A percentile compares a stretch with the other conserved stretches of the same genome.
These are phyloP conservation scores for Lithophane semibrunnea DNA, from an alignment of 2,888 invertebrate genomes.

Conservation along the genomic window DNA sequence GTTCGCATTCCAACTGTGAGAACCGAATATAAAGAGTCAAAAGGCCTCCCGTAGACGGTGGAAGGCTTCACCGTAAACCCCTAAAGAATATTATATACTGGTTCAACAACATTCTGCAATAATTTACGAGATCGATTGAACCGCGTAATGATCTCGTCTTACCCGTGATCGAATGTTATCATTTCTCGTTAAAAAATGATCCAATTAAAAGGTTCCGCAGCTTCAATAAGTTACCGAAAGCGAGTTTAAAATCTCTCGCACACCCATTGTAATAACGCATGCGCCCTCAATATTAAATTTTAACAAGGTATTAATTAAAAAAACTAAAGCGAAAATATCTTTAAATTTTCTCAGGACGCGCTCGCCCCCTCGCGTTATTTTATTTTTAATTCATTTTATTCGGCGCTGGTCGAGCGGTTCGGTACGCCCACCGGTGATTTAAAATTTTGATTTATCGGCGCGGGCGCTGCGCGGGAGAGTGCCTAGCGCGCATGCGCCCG, in stretches of 20 bases:
- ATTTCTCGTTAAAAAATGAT: conserved; percentile 89
- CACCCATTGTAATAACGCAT: conserved; percentile 90
- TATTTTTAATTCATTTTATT: conserved; percentile 91
- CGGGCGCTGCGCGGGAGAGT: conserved; percentile 80
- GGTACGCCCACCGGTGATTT: conserved; percentile 90
- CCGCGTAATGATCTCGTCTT: conserved; percentile 78
- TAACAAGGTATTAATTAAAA: conserved; percentile 91
- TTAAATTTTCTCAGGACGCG: conserved; percentile 89
- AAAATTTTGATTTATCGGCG: conserved; percentile 90
- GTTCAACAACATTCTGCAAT: conserved; percentile 56
- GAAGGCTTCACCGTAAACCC: conserved; percentile 42
- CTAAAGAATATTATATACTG: conserved; percentile 29
- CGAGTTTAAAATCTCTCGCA: conserved; percentile 88
- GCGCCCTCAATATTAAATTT: conserved; percentile 90
- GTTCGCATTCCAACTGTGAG: conserved; percentile 72
- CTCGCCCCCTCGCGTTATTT: conserved; percentile 86
- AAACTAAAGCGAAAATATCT: conserved; percentile 90
- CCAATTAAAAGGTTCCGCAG: conserved; percentile 86
- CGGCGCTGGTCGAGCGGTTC: conserved; percentile 86
- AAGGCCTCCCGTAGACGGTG: conserved; percentile 55
- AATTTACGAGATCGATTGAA: conserved; percentile 76
- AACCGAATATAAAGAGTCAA: conserved; percentile 64
- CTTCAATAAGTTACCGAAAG: conserved; percentile 88
- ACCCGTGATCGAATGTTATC: conserved; percentile 84
- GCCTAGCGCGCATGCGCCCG: conserved; percentile 78